Evolutionary conservation across 1,140 invertebrate genomes (phyloP).

Genomic region (Muscidifurax raptorellus): DNA sequence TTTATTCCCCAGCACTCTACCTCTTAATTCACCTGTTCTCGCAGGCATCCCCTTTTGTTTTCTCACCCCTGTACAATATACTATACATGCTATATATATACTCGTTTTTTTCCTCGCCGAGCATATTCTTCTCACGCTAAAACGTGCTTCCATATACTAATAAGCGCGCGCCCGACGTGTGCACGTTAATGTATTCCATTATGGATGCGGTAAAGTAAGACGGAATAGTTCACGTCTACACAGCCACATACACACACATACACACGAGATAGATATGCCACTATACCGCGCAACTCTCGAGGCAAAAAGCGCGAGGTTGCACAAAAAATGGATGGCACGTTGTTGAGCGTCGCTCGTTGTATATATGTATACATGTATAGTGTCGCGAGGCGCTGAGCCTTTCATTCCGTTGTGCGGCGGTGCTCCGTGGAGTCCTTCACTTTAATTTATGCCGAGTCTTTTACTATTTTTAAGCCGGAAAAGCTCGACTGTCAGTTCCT

Average conservation of each 20-base stretch:
- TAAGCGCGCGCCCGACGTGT: neutral
- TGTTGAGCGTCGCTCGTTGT: neutral
- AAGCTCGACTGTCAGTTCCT: neutral
- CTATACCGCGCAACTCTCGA: no score
- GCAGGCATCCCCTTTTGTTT: neutral
- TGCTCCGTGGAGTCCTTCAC: neutral
- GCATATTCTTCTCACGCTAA: slow-evolving; percentile 5
- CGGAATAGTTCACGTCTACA: neutral
- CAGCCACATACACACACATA: neutral
- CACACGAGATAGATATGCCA: neutral
- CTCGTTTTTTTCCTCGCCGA: neutral
- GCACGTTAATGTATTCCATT: slow-evolving; percentile 33
- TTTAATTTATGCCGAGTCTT: slow-evolving; percentile 27
- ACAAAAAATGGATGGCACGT: neutral
- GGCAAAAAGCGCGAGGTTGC: neutral
- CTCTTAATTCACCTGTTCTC: neutral
- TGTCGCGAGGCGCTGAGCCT: neutral
- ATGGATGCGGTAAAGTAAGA: slow-evolving; percentile 13
- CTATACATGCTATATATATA: neutral
- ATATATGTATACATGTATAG: no score
- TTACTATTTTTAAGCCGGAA: slow-evolving; percentile 27
- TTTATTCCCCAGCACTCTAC: no score
- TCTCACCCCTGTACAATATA: no score
- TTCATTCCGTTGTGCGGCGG: neutral
- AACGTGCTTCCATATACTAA: slow-evolving; percentile 20